Percentiles rank a stretch among this genome's conserved stretches.
These are phyloP conservation scores for Anoplolepis gracilipes DNA, from an alignment of 1,140 invertebrate species.

Conservation along the genomic window DNA sequence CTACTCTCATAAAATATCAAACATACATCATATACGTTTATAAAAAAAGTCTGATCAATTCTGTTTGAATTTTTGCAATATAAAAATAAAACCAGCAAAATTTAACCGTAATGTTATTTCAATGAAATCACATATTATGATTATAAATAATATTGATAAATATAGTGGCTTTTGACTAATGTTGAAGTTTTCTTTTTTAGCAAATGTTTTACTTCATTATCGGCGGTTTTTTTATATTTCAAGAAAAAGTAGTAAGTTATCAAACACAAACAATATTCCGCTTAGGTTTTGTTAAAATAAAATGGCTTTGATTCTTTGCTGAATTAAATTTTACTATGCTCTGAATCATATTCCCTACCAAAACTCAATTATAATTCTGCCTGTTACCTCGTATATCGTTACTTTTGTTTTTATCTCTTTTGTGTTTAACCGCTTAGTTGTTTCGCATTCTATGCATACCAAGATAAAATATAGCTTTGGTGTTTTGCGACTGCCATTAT, in stretches of 20 bases:
- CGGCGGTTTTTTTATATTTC: not conserved
- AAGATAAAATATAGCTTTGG: constrained; percentile 17
- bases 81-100: no score
- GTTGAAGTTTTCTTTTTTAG: not conserved
- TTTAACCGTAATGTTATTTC: no score
- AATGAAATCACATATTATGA: no score
- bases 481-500: constrained; percentile 32
- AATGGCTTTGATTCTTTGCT: not conserved
- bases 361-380: constrained; percentile 24
- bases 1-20: no score
- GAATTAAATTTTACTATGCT: not conserved
- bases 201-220: not conserved
- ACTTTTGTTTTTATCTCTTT: constrained; percentile 17
- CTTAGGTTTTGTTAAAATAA: constrained; percentile 2
- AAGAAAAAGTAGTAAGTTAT: not conserved
- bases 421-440: constrained; percentile 18
- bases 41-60: no score
- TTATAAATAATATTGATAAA: no score
- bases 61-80: no score
- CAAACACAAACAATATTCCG: not conserved
- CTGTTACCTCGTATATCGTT: not conserved
- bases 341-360: not conserved
- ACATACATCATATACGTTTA: no score
- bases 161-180: no score
- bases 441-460: constrained; percentile 50